phyloP scores from a whole-genome alignment of 2,797 vertebrate species.

The Sebastes melanostomus region DNA sequence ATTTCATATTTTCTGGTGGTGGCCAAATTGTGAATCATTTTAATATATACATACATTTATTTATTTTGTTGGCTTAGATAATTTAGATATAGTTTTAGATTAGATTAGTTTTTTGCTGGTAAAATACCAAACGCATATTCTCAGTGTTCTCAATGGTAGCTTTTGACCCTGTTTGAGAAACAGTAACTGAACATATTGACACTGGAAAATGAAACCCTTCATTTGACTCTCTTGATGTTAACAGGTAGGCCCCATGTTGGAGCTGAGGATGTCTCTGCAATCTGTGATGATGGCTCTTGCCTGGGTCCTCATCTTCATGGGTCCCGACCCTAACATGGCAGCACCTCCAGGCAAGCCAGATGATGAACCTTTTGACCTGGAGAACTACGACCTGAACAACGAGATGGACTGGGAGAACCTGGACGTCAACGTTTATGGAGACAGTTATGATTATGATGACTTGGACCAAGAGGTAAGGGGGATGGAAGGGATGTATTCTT shows the following conservation, averaged over 20 bases:
- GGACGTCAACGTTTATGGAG: slow-evolving; percentile 77
- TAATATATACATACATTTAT: no score
- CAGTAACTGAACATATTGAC: background rate
- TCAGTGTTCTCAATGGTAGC: background rate
- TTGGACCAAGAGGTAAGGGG: slow-evolving; percentile 73
- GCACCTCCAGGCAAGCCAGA: slow-evolving; percentile 45
- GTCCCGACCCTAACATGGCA: slow-evolving; percentile 3
- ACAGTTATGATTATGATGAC: slow-evolving; percentile 77
- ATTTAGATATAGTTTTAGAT: no score
- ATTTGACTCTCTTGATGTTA: background rate
- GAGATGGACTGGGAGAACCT: slow-evolving; percentile 74
- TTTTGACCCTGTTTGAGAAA: background rate
- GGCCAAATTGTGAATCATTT: no score
- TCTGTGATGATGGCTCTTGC: slow-evolving; percentile 19
- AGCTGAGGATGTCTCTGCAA: slow-evolving; percentile 42
- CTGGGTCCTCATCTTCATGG: slow-evolving; percentile 37
- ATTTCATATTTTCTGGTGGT: no score
- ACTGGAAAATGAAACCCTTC: background rate
- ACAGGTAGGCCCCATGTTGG: slow-evolving; percentile 5
- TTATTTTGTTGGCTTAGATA: no score
- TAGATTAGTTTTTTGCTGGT: no score
- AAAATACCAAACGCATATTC: no score
- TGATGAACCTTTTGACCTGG: slow-evolving; percentile 42
- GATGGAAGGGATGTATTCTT: background rate
- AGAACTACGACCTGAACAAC: slow-evolving; percentile 62